phyloP scores from a whole-genome alignment of 37 sponge, comb jelly and placozoan species.

The Lycopodina hypogea region DNA sequence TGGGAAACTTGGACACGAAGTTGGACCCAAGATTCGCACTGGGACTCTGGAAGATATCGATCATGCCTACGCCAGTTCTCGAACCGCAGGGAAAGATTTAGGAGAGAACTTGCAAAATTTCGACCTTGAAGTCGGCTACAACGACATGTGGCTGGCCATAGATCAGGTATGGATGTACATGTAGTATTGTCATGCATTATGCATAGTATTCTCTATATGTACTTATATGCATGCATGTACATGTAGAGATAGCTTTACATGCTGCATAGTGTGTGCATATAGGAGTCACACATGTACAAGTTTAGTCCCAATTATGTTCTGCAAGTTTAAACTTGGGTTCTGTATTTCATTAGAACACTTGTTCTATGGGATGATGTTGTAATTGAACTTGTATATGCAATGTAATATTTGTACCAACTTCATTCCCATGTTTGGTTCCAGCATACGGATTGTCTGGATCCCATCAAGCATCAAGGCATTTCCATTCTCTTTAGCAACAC shows the following conservation, averaged over 20 bases:
- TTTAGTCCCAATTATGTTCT: too few relatives aligned
- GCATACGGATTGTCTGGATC: constrained; percentile 68
- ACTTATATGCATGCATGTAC: too few relatives aligned
- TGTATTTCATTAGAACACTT: too few relatives aligned
- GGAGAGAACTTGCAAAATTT: background rate
- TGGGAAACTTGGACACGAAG: background rate
- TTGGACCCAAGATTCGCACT: background rate
- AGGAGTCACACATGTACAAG: too few relatives aligned
- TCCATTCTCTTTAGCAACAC: constrained; percentile 65
- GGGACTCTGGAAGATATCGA: constrained; percentile 1
- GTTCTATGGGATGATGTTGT: too few relatives aligned
- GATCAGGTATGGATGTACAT: constrained; percentile 7
- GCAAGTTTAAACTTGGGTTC: too few relatives aligned
- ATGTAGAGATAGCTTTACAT: too few relatives aligned
- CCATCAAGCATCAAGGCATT: constrained; percentile 67
- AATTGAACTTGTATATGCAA: too few relatives aligned
- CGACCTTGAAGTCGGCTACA: background rate
- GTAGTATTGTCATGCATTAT: too few relatives aligned
- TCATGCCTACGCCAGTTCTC: background rate
- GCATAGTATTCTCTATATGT: too few relatives aligned
- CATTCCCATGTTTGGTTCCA: background rate
- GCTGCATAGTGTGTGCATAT: too few relatives aligned
- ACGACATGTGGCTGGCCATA: background rate
- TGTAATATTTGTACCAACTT: too few relatives aligned
- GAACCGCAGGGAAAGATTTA: background rate